phyloP scores from a whole-genome alignment of 35 echinoderm and acorn worm genomes.

The Acanthaster planci region DNA sequence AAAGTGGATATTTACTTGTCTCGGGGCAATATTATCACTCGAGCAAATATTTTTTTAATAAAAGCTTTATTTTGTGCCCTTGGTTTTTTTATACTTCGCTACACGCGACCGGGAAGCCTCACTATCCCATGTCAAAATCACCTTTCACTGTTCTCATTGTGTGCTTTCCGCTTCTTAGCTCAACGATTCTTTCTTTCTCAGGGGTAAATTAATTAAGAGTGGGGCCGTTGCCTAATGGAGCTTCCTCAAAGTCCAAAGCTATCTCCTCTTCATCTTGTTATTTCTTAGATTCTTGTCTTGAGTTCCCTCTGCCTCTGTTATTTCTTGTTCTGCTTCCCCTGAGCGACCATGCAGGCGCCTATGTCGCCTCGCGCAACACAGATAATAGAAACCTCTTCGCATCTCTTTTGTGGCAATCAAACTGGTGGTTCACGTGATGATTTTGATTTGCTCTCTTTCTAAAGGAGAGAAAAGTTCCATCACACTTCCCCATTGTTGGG shows the following conservation, averaged over 20 bases:
- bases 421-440: conserved; percentile 28
- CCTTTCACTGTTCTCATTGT: conserved; percentile 8
- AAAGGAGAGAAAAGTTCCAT: neutral
- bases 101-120: conserved; percentile 16
- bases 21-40: conserved; percentile 10
- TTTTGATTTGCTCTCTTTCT: neutral
- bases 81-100: neutral
- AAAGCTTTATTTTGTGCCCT: no score
- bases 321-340: neutral
- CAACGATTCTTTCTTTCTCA: conserved; percentile 1
- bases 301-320: no score
- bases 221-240: conserved; percentile 2
- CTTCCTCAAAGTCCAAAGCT: neutral
- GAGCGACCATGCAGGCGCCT: neutral
- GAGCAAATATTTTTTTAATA: conserved; percentile 18
- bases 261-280: conserved; percentile 20
- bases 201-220: conserved; percentile 19
- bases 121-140: neutral
- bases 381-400: conserved; percentile 8
- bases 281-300: neutral
- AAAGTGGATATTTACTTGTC: conserved; percentile 13
- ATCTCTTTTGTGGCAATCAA: neutral
- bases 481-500: conserved; percentile 18
- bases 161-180: conserved; percentile 17
- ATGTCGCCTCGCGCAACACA: neutral